Evolutionary conservation across 2,113 vertebrate genomes (phyloP), one percentile per base, ranked within the genome.

Genomic region (Tetrax tetrax): DNA sequence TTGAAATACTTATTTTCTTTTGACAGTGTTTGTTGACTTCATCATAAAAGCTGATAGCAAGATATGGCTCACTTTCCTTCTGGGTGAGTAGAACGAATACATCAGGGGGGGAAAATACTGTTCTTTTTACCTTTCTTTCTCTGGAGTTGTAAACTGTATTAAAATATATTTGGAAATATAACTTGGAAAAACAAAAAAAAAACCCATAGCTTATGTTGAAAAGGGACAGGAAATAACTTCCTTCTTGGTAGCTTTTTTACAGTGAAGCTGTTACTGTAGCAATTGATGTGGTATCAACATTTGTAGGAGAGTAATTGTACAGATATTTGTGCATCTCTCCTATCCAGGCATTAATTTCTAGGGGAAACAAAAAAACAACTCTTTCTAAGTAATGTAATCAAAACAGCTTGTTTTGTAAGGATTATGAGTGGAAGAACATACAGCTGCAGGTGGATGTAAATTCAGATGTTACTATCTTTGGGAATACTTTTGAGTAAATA

Each of bases 41-140:
- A 7, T 87, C 3, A 0, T 85, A 74, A 95, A 79, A 90, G 70
- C 76, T 38, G 85, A 97, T 54, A 92, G 89, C 89, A 97, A 95
- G 83, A 93, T 96, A 28, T 97, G 97, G 97, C 57, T 97, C 50
- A 97, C 94, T 1, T 91, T 97, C 53, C 22, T 97, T 71, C n/a
- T 97, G 51, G 97, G 97, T 97, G 84, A 97, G 96, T 92, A 68
- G 65, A 50, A 89, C n/a, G 60, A 79, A 21, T 57, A n/a, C 0
- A 1, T 53, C 0, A 2, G 16, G 47, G 2, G 16, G 47, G 4
- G 16, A 12, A 23, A 61, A n/a, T 12, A 41, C 8, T 25, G 7
- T 31, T 75, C 12, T 78, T 47, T 56, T 53, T 47, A 21, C n/a
- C 14, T 68, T 68, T 54, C 28, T 72, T 70, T 23, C 47, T 90